Conservation (phyloP, 2,113 vertebrate genomes). For the Oryzias curvinotus region DNA sequence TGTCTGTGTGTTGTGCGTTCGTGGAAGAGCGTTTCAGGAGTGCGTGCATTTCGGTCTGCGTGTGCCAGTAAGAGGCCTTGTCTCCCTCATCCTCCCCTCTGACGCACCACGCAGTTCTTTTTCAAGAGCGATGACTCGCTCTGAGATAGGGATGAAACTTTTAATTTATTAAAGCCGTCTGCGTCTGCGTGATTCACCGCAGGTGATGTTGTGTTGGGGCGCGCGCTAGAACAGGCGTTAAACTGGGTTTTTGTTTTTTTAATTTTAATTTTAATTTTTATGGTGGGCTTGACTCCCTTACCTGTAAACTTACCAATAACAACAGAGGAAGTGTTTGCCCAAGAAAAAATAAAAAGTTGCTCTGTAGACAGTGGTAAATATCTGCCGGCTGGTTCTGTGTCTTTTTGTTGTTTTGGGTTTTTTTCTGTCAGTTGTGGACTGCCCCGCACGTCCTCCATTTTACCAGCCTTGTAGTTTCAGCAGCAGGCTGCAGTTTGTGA, state of each 20-base stretch:
- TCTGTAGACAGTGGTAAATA: conserved; percentile 25
- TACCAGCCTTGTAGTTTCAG: conserved; percentile 58
- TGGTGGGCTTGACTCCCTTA: conserved; percentile 27
- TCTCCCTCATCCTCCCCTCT: conserved; percentile 79
- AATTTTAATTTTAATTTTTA: not conserved
- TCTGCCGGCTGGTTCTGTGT: conserved; percentile 24
- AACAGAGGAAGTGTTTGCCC: conserved; percentile 35
- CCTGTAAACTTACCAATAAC: conserved; percentile 50
- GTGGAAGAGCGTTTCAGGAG: conserved; percentile 43
- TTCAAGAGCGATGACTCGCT: conserved; percentile 79
- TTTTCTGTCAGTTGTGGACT: too few relatives aligned
- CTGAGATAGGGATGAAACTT: conserved; percentile 71
- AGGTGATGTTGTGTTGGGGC: conserved; percentile 3
- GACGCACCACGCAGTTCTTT: conserved; percentile 81
- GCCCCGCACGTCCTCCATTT: conserved; percentile 66
- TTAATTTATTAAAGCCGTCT: conserved; percentile 55
- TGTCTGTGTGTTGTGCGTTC: conserved; percentile 61
- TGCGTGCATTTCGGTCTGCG: conserved; percentile 47
- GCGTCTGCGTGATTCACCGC: conserved; percentile 38
- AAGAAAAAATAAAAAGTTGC: conserved; percentile 22
- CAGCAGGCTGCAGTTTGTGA: conserved; percentile 67
- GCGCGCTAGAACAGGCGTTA: conserved; percentile 37
- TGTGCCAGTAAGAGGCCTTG: conserved; percentile 75
- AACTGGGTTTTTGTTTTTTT: conserved; percentile 21
- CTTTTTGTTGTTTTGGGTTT: conserved; percentile 31